Percentiles rank a stretch among this genome's conserved stretches.
Evolutionary conservation across 2,797 vertebrate genomes (phyloP).

Genomic region (Darevskia mixta): DNA sequence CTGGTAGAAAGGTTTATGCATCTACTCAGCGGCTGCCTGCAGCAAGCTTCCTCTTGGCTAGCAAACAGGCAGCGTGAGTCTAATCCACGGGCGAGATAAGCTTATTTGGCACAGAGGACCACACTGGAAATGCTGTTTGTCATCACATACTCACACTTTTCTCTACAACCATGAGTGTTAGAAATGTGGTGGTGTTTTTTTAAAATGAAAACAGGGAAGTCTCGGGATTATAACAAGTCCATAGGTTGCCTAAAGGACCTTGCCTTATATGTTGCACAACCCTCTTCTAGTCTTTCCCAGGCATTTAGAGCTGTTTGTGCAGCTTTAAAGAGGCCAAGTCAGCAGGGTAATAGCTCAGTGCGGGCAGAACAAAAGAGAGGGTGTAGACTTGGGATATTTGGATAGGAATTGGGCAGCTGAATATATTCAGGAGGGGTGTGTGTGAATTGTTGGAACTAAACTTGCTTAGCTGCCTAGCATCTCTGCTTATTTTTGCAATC

Average conservation of each 20-base stretch:
- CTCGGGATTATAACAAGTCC: background rate
- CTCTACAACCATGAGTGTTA: background rate
- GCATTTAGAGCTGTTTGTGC: background rate
- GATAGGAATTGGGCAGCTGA: background rate
- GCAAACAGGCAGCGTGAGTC: background rate
- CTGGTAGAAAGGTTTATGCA: background rate
- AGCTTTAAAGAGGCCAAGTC: background rate
- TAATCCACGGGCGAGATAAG: background rate
- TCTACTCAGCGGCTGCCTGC: background rate
- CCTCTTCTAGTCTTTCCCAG: background rate
- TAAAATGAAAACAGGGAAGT: background rate
- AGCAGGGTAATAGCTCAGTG: background rate
- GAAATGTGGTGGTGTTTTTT: background rate
- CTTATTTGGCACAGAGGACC: background rate
- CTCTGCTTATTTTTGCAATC: background rate
- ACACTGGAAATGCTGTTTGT: background rate
- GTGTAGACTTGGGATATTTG: background rate
- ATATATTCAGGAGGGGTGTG: background rate
- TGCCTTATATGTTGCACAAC: background rate
- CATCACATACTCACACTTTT: background rate
- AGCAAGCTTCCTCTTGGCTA: slow-evolving; percentile 11
- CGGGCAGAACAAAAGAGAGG: background rate
- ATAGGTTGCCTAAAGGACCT: background rate
- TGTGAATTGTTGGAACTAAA: background rate
- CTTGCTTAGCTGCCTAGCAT: background rate